Evolutionary conservation across 53 echinoderm and acorn worm genomes (phyloP).

Genomic region (Apostichopus leukothele): DNA sequence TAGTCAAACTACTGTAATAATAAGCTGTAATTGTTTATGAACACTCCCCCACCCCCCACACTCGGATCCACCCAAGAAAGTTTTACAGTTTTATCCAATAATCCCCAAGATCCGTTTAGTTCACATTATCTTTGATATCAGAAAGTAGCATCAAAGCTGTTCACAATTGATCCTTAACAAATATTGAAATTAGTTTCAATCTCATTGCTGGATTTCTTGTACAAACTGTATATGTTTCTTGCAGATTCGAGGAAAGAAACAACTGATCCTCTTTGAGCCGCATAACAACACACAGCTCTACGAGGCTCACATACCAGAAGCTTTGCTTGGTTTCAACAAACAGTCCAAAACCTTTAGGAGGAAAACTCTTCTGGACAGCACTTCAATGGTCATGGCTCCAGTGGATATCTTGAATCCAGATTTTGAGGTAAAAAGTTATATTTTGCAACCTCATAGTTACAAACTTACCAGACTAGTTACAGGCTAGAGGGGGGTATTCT

Average conservation of each 20-base stretch:
- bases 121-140: too few relatives aligned
- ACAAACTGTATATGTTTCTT: neutral
- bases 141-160: too few relatives aligned
- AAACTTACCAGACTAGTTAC: neutral
- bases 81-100: too few relatives aligned
- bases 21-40: too few relatives aligned
- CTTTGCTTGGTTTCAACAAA: slow-evolving; percentile 71
- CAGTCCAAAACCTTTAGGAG: slow-evolving; percentile 64
- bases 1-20: too few relatives aligned
- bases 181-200: too few relatives aligned
- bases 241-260: slow-evolving; percentile 83
- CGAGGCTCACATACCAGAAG: slow-evolving; percentile 92
- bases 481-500: too few relatives aligned
- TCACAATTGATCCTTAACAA: too few relatives aligned
- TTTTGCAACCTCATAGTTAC: neutral
- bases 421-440: slow-evolving; percentile 60
- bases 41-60: too few relatives aligned
- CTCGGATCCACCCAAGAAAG: too few relatives aligned
- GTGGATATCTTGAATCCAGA: slow-evolving; percentile 77
- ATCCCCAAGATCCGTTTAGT: too few relatives aligned
- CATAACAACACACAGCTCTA: slow-evolving; percentile 88
- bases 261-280: slow-evolving; percentile 84
- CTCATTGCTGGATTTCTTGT: too few relatives aligned
- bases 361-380: slow-evolving; percentile 86
- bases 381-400: slow-evolving; percentile 96